Conservation (phyloP, 2,797 vertebrate genomes). For the Danio jaintianensis region DNA sequence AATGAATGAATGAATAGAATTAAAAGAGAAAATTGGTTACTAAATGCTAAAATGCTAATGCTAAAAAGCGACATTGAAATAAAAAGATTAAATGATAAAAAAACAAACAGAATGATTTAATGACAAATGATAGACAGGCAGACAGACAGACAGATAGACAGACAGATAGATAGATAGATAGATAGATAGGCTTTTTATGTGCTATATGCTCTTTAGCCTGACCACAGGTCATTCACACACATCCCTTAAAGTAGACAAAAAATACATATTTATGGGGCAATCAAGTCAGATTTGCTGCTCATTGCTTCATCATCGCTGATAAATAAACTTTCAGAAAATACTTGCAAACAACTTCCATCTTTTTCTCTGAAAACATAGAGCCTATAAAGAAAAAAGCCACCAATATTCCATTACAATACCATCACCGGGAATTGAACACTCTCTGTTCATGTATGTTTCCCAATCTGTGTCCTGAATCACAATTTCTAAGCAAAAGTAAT, state of each 20-base stretch:
- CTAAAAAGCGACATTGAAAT: too few relatives aligned
- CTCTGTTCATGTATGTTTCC: neutral
- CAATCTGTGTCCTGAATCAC: neutral
- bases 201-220: neutral
- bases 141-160: too few relatives aligned
- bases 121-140: too few relatives aligned
- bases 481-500: neutral
- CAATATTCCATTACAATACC: neutral
- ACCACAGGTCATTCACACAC: neutral
- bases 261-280: conserved; percentile 21
- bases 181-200: neutral
- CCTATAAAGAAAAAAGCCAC: neutral
- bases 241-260: conserved; percentile 9
- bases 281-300: neutral
- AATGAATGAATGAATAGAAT: too few relatives aligned
- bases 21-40: too few relatives aligned
- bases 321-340: neutral
- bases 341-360: neutral
- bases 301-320: conserved; percentile 46
- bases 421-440: neutral
- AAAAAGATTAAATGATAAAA: too few relatives aligned
- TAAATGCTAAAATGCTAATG: too few relatives aligned
- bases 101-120: too few relatives aligned
- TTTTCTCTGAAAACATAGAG: neutral
- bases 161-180: too few relatives aligned